Conservation (phyloP, 2,113 vertebrate genomes). For the Crocuta crocuta region DNA sequence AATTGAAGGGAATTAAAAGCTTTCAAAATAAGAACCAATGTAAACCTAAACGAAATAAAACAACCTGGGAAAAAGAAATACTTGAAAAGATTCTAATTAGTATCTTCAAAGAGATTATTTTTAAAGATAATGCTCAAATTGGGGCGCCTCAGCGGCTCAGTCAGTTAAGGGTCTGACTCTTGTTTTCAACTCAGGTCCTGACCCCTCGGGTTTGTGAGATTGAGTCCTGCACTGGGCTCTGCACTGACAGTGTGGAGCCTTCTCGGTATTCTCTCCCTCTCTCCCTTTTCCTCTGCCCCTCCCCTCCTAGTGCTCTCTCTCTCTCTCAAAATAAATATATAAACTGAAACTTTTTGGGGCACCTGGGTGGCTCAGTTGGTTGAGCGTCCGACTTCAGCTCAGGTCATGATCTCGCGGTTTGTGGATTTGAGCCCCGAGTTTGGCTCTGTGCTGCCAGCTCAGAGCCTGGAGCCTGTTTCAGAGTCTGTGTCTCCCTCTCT, state of each 20-base stretch:
- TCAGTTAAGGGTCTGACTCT: not conserved
- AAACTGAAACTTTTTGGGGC: too few species aligned
- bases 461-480: too few species aligned
- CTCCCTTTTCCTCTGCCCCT: not conserved
- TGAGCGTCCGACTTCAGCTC: too few species aligned
- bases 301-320: too few species aligned
- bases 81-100: not conserved
- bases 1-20: not conserved
- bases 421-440: too few species aligned
- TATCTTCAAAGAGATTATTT: not conserved
- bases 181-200: not conserved
- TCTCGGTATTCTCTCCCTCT: not conserved
- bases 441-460: too few species aligned
- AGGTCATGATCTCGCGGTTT: too few species aligned
- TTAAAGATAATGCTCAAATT: not conserved
- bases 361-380: too few species aligned
- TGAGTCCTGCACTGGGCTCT: not conserved
- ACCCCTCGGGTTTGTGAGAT: not conserved
- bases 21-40: not conserved
- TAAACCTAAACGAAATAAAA: not conserved
- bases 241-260: not conserved
- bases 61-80: not conserved
- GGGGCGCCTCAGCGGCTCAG: not conserved
- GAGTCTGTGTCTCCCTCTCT: too few species aligned
- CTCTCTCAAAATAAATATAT: too few species aligned